Conservation (phyloP, 2,888 invertebrate species). For the Galeruca laticollis region DNA sequence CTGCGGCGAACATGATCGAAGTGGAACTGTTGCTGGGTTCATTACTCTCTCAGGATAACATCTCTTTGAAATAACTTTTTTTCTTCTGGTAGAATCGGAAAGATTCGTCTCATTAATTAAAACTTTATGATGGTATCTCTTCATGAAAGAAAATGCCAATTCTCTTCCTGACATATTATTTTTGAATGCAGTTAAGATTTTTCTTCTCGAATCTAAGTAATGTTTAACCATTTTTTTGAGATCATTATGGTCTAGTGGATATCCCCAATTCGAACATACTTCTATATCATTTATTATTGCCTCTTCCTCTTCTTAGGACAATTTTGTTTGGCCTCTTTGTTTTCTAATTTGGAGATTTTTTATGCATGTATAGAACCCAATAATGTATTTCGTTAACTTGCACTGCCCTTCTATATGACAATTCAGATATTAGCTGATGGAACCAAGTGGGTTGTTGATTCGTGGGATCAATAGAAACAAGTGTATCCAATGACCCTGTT, state of each 20-base stretch:
- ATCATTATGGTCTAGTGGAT: slow-evolving; percentile 7
- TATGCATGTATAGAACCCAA: not conserved
- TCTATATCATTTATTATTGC: not conserved
- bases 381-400: too few species aligned
- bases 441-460: not conserved
- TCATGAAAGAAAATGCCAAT: slow-evolving; percentile 24
- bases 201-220: slow-evolving; percentile 3
- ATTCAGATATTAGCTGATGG: too few species aligned
- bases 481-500: not conserved
- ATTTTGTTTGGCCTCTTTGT: not conserved
- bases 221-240: not conserved
- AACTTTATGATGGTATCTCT: slow-evolving; percentile 15
- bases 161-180: slow-evolving; percentile 20
- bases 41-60: slow-evolving; percentile 36
- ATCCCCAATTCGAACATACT: slow-evolving; percentile 6
- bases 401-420: too few species aligned
- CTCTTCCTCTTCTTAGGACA: not conserved
- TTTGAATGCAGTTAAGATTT: too few species aligned
- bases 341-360: not conserved
- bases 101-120: slow-evolving; percentile 35
- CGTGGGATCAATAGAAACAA: not conserved
- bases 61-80: slow-evolving; percentile 32
- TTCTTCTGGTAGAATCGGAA: slow-evolving; percentile 26
- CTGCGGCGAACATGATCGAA: too few species aligned
- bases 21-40: too few species aligned